These are phyloP conservation scores for Drosophila mettleri DNA, from an alignment of 2,888 invertebrate species.

Conservation along the genomic window DNA sequence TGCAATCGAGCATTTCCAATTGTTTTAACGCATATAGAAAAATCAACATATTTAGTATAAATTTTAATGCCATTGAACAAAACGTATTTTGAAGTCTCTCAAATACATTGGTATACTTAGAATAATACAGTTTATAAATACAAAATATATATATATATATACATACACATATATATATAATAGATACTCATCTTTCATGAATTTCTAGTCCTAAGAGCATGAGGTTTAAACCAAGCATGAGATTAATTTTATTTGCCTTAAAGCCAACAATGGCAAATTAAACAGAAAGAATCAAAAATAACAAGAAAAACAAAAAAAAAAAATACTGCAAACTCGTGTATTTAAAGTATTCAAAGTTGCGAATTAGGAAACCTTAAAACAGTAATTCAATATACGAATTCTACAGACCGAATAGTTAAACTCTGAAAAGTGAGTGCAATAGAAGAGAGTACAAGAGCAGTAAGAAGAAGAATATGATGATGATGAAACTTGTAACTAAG, in stretches of 20 bases:
- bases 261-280: conserved; percentile 48
- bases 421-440: conserved; percentile 27
- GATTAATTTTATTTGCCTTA: conserved; percentile 59
- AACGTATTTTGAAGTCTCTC: conserved; percentile 30
- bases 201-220: conserved; percentile 58
- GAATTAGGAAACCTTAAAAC: conserved; percentile 31
- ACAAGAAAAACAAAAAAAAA: not conserved
- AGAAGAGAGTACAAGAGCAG: conserved; percentile 38
- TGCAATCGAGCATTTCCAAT: conserved; percentile 33
- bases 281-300: conserved; percentile 4
- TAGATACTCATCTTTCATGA: conserved; percentile 57
- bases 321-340: conserved; percentile 34
- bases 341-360: conserved; percentile 37
- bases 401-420: conserved; percentile 26
- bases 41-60: conserved; percentile 51
- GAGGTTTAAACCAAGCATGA: conserved; percentile 30
- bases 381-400: conserved; percentile 16
- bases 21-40: conserved; percentile 55
- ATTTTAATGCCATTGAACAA: conserved; percentile 52
- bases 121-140: conserved; percentile 31
- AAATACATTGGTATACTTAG: conserved; percentile 46
- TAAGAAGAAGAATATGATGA: not conserved
- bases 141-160: conserved; percentile 11
- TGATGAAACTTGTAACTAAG: conserved; percentile 26
- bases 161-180: conserved; percentile 7